phyloP scores from a whole-genome alignment of 2,888 invertebrate species.

The Blastobasis adustella region DNA sequence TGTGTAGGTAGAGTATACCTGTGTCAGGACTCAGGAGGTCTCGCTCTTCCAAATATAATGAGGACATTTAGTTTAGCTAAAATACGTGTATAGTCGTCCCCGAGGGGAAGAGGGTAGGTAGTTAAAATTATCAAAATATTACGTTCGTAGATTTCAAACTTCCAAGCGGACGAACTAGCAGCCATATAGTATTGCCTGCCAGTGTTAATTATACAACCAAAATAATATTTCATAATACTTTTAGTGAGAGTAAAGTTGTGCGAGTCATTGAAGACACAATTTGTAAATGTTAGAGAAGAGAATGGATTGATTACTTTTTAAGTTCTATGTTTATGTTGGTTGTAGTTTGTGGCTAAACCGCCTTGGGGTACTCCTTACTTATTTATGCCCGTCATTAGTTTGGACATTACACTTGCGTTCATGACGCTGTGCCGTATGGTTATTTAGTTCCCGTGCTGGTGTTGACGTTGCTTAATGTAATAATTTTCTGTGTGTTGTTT shows the following conservation, averaged over 20 bases:
- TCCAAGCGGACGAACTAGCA: no score
- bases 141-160: no score
- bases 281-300: conserved; percentile 64
- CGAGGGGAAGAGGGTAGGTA: no score
- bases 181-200: no score
- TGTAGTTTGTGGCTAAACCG: conserved; percentile 43
- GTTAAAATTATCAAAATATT: no score
- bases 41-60: no score
- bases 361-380: conserved; percentile 47
- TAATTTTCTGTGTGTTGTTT: conserved; percentile 1
- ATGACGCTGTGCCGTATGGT: conserved; percentile 12
- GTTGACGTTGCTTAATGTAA: conserved; percentile 2
- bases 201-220: background rate
- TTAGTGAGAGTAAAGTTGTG: conserved; percentile 58
- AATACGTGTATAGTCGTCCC: no score
- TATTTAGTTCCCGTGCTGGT: conserved; percentile 9
- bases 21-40: no score
- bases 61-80: no score
- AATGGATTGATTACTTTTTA: conserved; percentile 72
- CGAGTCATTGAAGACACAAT: conserved; percentile 65
- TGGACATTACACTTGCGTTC: conserved; percentile 40
- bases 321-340: conserved; percentile 61
- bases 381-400: conserved; percentile 55
- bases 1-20: no score
- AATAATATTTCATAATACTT: conserved; percentile 55